Base-by-base conservation (phyloP, 2,797 vertebrate species). In the Notoglanidium macrostoma region DNA sequence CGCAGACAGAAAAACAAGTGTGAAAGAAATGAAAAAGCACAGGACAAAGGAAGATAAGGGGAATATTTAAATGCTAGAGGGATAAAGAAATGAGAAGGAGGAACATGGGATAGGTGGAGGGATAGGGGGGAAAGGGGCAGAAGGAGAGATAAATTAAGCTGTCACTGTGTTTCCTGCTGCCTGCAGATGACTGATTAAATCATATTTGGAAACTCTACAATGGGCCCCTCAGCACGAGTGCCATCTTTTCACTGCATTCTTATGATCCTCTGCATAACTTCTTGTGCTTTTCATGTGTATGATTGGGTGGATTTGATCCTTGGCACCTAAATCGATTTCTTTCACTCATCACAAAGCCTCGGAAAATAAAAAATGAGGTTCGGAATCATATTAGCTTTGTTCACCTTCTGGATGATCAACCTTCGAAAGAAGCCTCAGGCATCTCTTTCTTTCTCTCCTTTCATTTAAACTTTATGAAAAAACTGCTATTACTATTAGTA, bases 121-220 rank as follows among this genome's bases (percentile, higher is more conserved):
- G 15, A 54, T 15, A 61, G 67, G 79, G 76, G 35, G 46, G 59
- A 35, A 65, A n/a, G 29, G 9, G 57, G 15, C 12, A 59, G 61
- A 83, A 68, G 61, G 74, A 86, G 44, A 88, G 88, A 93, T 92
- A 92, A 94, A 95, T 95, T 92, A 93, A 90, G 87, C 91, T 93
- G 93, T 91, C 91, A 93, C 89, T 89, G 90, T 92, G 92, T 92
- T 94, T 95, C 92, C 90, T 95, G 90, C 89, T 91, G 91, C 90
- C 91, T 91, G 93, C 93, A 94, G 93, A 93, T 94, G 94, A 95
- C 95, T 94, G 95, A 95, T 96, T 95, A 93, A 96, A 95, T 94
- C 94, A 95, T 95, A 94, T 94, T 91, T 93, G 91, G 92, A 92
- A 91, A 91, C 83, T 70, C 85, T 81, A 90, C 87, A 79, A 85